Conservation (phyloP, 2,113 vertebrate genomes). For the Megaptera novaeangliae region DNA sequence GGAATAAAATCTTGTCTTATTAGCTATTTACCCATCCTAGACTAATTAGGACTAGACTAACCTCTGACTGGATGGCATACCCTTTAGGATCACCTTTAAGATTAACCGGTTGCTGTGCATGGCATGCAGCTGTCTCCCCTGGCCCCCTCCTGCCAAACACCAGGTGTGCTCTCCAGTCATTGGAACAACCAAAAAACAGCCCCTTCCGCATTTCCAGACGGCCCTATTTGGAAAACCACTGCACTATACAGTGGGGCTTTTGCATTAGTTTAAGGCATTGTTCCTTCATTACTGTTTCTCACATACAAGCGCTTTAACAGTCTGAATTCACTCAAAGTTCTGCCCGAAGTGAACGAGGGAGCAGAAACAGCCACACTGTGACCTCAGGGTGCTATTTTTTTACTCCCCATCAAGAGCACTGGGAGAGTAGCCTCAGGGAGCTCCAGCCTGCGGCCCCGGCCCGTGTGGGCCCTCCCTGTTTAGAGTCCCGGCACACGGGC, state of each 20-base stretch:
- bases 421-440: not conserved
- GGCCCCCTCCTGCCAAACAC: not conserved
- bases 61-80: not conserved
- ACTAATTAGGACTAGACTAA: not conserved
- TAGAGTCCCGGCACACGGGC: not conserved
- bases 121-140: not conserved
- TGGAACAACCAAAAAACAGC: not conserved
- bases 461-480: not conserved
- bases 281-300: not conserved
- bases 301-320: not conserved
- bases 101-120: fast-evolving
- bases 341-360: not conserved
- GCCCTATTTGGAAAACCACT: not conserved
- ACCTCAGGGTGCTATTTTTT: not conserved
- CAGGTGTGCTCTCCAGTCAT: not conserved
- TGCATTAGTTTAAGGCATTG: too few species aligned
- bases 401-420: not conserved
- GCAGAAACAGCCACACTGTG: not conserved
- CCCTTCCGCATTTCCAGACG: not conserved
- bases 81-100: not conserved
- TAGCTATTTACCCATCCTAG: not conserved
- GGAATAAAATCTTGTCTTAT: not conserved
- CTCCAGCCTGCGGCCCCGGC: not conserved
- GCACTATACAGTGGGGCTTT: fast-evolving
- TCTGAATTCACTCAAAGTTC: not conserved